These are phyloP conservation scores for Sweltsa coloradensis DNA, from an alignment of 1,140 invertebrate genomes.

Conservation along the genomic window DNA sequence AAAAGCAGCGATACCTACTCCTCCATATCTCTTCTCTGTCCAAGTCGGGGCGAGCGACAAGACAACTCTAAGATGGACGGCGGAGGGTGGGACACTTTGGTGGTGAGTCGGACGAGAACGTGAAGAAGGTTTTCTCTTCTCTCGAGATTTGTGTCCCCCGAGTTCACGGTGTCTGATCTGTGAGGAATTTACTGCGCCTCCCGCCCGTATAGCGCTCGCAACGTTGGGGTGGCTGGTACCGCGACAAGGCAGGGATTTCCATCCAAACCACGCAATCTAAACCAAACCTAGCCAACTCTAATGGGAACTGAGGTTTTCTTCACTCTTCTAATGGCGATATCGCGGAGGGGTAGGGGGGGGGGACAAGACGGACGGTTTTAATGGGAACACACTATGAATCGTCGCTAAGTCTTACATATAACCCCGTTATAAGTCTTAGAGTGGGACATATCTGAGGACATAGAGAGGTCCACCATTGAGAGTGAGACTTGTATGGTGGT, in stretches of 20 bases:
- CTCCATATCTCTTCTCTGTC: conserved; percentile 5
- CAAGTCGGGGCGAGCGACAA: conserved; percentile 2
- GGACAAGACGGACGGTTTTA: conserved; percentile 13
- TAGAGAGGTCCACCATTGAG: too few relatives aligned
- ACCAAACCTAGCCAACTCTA: conserved; percentile 7
- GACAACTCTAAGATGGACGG: conserved; percentile 12
- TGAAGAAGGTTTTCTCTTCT: conserved; percentile 10
- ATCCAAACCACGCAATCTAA: conserved; percentile 11
- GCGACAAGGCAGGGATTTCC: neutral
- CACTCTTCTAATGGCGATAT: conserved; percentile 11
- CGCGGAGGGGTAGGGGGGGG: conserved; percentile 3
- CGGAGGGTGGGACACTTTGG: neutral
- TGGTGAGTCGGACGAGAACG: neutral
- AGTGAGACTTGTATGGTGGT: too few relatives aligned
- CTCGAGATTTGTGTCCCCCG: conserved; percentile 14
- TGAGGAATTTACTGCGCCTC: conserved; percentile 13
- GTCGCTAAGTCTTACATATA: conserved; percentile 8
- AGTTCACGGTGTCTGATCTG: conserved; percentile 15
- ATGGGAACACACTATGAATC: conserved; percentile 14
- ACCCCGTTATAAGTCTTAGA: conserved; percentile 9
- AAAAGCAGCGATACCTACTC: neutral
- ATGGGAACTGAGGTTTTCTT: conserved; percentile 12
- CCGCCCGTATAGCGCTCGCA: neutral
- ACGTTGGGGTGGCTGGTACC: too few relatives aligned
- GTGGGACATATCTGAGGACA: conserved; percentile 6